These are phyloP conservation scores for Automeris io DNA, from an alignment of 2,888 invertebrate species.

Conservation along the genomic window DNA sequence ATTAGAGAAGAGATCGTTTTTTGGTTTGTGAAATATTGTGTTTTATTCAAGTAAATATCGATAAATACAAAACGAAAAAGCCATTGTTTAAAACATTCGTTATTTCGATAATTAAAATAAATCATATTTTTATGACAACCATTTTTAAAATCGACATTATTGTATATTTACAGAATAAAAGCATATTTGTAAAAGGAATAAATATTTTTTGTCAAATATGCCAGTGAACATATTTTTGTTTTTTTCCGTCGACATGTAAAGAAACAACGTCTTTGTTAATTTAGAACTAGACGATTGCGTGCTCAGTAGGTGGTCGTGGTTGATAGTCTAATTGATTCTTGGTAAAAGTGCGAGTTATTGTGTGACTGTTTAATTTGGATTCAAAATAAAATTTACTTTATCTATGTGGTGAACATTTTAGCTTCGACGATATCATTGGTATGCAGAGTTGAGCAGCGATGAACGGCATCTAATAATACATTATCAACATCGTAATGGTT, in stretches of 20 bases:
- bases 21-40: not conserved
- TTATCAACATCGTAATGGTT: not conserved
- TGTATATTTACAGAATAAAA: too few relatives aligned
- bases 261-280: slow-evolving; percentile 35
- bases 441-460: slow-evolving; percentile 16
- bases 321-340: slow-evolving; percentile 69
- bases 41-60: not conserved
- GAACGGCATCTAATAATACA: slow-evolving; percentile 12
- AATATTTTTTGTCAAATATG: slow-evolving; percentile 3
- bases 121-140: too few relatives aligned
- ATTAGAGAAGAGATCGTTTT: not conserved
- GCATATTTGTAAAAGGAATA: too few relatives aligned
- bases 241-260: slow-evolving; percentile 17
- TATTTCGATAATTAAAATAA: too few relatives aligned
- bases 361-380: slow-evolving; percentile 59
- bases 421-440: slow-evolving; percentile 4
- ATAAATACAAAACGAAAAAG: too few relatives aligned
- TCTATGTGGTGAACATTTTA: slow-evolving; percentile 22
- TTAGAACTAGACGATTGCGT: slow-evolving; percentile 60
- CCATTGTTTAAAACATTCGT: too few relatives aligned
- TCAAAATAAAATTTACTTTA: too few relatives aligned
- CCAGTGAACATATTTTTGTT: slow-evolving; percentile 4
- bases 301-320: slow-evolving; percentile 63
- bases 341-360: slow-evolving; percentile 64
- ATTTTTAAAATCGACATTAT: too few relatives aligned